These are phyloP conservation scores for Mastomys coucha DNA, from an alignment of 2,113 vertebrate species.

Conservation along the genomic window DNA sequence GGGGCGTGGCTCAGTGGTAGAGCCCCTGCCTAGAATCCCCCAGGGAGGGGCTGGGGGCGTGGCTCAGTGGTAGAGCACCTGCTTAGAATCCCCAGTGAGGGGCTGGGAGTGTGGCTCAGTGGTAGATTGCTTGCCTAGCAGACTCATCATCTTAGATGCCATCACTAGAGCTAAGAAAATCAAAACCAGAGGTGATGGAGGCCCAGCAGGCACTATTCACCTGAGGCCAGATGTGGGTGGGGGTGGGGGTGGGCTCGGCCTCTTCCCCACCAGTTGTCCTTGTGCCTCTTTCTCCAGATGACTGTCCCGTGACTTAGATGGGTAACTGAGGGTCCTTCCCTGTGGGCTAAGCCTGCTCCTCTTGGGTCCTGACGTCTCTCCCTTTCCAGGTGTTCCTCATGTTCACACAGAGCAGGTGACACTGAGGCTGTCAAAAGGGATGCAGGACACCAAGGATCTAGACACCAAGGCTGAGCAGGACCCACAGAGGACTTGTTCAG, in stretches of 20 bases:
- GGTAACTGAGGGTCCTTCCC: neutral
- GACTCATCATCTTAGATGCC: neutral
- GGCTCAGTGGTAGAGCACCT: neutral
- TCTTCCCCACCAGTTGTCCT: neutral
- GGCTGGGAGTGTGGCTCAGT: neutral
- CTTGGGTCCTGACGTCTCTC: neutral
- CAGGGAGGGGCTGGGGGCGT: neutral
- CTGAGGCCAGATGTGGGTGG: neutral
- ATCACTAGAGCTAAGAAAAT: neutral
- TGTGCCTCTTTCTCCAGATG: neutral
- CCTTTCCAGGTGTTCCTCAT: neutral
- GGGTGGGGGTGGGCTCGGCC: neutral
- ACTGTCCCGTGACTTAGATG: neutral
- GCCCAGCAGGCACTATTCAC: neutral
- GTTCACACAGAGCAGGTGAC: neutral
- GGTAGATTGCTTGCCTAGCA: neutral
- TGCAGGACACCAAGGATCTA: neutral
- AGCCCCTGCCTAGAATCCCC: neutral
- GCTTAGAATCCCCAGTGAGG: neutral
- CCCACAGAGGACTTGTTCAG: too few relatives aligned
- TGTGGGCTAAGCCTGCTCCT: neutral
- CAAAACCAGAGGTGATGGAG: neutral
- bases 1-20: neutral
- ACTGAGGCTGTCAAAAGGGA: neutral
- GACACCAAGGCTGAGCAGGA: neutral